Conservation (phyloP, 2,888 invertebrate genomes). For the Pseudanteris insignis region DNA sequence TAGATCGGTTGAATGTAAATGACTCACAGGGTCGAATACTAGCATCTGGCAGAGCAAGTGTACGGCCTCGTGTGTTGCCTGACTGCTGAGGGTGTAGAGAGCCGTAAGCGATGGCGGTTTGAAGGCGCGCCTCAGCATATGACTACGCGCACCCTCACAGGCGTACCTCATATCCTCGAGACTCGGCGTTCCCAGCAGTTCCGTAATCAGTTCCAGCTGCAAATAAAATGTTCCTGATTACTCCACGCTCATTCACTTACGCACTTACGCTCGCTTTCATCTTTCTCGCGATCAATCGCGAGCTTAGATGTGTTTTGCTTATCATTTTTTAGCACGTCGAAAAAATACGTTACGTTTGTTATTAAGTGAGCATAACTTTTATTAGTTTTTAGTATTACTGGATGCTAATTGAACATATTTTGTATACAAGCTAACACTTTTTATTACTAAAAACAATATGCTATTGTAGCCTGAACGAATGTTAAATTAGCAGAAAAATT, state of each 20-base stretch:
- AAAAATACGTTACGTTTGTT: too few species aligned
- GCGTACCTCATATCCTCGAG: conserved; percentile 97
- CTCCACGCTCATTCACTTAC: conserved; percentile 9
- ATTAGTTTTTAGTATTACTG: too few species aligned
- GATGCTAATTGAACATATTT: too few species aligned
- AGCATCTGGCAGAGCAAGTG: conserved; percentile 97
- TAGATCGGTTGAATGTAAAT: conserved; percentile 13
- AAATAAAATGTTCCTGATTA: conserved; percentile 43
- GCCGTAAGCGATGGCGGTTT: conserved; percentile 89
- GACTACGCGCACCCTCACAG: conserved; percentile 92
- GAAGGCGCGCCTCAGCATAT: conserved; percentile 87
- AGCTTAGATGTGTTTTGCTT: conserved; percentile 8
- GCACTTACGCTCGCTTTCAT: neutral
- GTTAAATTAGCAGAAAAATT: too few species aligned
- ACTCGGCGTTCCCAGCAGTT: conserved; percentile 94
- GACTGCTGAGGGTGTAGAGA: conserved; percentile 89
- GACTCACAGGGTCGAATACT: conserved; percentile 93
- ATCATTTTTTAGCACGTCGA: too few species aligned
- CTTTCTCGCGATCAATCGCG: neutral
- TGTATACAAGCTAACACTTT: too few species aligned
- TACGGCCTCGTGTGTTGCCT: conserved; percentile 97
- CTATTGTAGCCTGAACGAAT: too few species aligned
- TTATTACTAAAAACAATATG: too few species aligned
- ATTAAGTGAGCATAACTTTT: too few species aligned
- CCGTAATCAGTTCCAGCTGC: conserved; percentile 96